phyloP scores from a whole-genome alignment of 2,888 invertebrate genomes.

The Sesia bembeciformis region DNA sequence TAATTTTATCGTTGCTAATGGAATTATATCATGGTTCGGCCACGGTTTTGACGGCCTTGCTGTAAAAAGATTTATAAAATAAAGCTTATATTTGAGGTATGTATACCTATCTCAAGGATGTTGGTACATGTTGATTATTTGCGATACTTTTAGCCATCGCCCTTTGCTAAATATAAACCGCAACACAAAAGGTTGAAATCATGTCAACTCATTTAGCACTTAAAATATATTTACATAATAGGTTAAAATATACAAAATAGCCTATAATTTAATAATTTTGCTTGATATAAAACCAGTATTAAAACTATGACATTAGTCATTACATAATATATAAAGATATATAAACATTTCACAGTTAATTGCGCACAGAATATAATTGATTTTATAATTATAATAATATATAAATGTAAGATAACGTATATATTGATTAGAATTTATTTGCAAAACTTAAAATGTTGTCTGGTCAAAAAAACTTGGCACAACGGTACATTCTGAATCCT shows the following conservation, averaged over 20 bases:
- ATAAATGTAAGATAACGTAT: not conserved
- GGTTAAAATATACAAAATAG: too few species aligned
- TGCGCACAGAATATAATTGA: slow-evolving; percentile 10
- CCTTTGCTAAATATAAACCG: too few species aligned
- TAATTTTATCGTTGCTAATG: too few species aligned
- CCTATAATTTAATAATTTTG: too few species aligned
- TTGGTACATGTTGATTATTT: too few species aligned
- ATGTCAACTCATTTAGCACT: not conserved
- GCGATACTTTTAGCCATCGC: too few species aligned
- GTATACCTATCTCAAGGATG: too few species aligned
- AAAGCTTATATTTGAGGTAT: too few species aligned
- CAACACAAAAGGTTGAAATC: too few species aligned
- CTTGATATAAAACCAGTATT: not conserved
- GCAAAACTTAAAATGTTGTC: not conserved
- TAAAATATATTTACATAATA: not conserved
- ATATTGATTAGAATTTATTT: not conserved
- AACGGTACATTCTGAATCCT: not conserved
- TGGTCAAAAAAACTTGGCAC: not conserved
- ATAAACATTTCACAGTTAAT: slow-evolving; percentile 14
- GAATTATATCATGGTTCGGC: too few species aligned
- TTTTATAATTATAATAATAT: not conserved
- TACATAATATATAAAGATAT: slow-evolving; percentile 9
- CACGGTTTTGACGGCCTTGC: too few species aligned
- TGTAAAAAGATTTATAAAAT: too few species aligned
- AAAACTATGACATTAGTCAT: not conserved